Evolutionary conservation across 1,140 invertebrate species (phyloP), one percentile per base, ranked within the genome.

Genomic region (Heliconius hermathena): DNA sequence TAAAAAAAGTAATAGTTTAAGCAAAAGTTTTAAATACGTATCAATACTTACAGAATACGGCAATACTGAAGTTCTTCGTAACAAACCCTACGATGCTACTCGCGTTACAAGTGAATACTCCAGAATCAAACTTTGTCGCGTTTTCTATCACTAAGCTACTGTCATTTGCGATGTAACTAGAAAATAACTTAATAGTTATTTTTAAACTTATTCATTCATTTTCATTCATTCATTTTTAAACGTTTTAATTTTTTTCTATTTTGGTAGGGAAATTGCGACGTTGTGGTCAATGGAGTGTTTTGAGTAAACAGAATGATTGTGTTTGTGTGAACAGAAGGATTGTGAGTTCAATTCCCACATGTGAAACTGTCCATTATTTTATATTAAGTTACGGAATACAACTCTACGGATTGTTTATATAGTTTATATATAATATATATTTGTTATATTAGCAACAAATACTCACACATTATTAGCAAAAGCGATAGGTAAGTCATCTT

Each of bases 401-500:
- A 36, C 33, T 36, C 33, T 36, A 36, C 33, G 33, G 33, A 6
- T 36, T 36, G 3, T 36, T 54, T 20, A 54, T 54, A 54, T 8
- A 54, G 8, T 54, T 46, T 41, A 11, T 46, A 46, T 16, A 33
- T 18, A 20, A 46, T 16, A 33, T 18, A 20, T n/a, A 8, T 57
- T n/a, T 57, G 8, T 54, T 11, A 57, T 9, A 57, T 11, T 22
- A 22, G 9, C 8, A n/a, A 57, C 18, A 22, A 22, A 11, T 57
- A n/a, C 36, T 88, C 91, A 88, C 93, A 94, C 72, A 36, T 88
- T 87, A 36, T 85, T 87, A 29, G 90, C 87, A 76, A 84, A 93
- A 16, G 78, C 83, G 2, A 95, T 54, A 8, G 92, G 90, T 18
- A 77, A 80, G 0, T 76, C 81, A 54, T 93, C 85, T 78, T 93